Conservation (phyloP, 2,113 vertebrate species). For the Alethe castanea region DNA sequence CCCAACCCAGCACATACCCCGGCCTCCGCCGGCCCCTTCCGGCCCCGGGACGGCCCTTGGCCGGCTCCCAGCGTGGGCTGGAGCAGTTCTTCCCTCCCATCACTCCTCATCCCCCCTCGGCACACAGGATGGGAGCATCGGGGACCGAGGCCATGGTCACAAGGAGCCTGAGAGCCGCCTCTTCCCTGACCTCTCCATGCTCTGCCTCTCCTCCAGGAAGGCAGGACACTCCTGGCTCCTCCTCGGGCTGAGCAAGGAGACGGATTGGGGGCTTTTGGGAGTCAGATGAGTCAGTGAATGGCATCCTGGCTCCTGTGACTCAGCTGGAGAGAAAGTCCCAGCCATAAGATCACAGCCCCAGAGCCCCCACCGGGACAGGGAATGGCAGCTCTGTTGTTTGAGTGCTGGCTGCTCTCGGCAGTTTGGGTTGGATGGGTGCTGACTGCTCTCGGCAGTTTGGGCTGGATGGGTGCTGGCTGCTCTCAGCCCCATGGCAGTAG, state of each 20-base stretch:
- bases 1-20: neutral
- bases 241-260: rapidly evolving
- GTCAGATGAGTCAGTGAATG: neutral
- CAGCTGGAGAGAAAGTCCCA: neutral
- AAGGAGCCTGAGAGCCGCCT: neutral
- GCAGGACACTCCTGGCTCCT: neutral
- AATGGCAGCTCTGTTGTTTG: neutral
- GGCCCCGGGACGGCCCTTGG: neutral
- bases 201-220: neutral
- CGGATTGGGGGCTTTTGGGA: neutral
- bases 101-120: neutral
- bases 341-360: neutral
- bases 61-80: neutral
- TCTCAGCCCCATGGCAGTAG: neutral
- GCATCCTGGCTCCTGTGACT: neutral
- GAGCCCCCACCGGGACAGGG: neutral
- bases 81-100: neutral
- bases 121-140: neutral
- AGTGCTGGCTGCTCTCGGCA: neutral
- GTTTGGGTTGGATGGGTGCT: neutral
- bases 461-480: neutral
- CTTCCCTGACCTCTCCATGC: neutral
- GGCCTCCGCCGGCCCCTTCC: constrained; percentile 3
- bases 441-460: neutral
- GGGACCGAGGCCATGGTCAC: neutral